Conservation (phyloP, 2,113 vertebrate species). For the Choloepus hoffmanni region DNA sequence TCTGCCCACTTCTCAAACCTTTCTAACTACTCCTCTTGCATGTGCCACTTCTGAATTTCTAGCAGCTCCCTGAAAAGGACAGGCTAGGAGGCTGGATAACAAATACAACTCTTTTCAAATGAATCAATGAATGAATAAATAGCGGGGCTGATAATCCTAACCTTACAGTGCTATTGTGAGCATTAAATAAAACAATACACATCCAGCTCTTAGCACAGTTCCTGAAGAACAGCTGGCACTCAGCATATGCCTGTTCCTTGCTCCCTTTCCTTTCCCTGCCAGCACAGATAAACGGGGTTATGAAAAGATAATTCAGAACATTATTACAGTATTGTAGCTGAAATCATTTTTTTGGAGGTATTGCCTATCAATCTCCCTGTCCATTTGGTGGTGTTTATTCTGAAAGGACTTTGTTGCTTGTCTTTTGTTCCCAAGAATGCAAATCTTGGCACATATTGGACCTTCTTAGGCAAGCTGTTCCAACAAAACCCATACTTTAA, state of each 20-base stretch:
- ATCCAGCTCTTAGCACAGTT: neutral
- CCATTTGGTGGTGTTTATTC: neutral
- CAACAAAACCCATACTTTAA: slow-evolving; percentile 8
- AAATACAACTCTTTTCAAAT: neutral
- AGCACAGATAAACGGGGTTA: neutral
- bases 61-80: neutral
- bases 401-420: neutral
- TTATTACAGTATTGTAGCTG: neutral
- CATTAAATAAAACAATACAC: neutral
- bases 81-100: neutral
- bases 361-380: neutral
- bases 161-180: neutral
- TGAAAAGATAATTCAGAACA: neutral
- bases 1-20: neutral
- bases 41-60: neutral
- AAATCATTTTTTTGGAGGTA: neutral
- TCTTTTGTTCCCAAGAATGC: neutral
- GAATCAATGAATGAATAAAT: neutral
- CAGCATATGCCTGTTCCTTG: neutral
- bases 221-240: neutral
- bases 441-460: slow-evolving; percentile 35
- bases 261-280: neutral
- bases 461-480: neutral
- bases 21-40: neutral
- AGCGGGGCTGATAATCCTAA: neutral